Evolutionary conservation across 2,888 invertebrate genomes (phyloP), one percentile per base, ranked within the genome.

Genomic region (Hemaris fuciformis): DNA sequence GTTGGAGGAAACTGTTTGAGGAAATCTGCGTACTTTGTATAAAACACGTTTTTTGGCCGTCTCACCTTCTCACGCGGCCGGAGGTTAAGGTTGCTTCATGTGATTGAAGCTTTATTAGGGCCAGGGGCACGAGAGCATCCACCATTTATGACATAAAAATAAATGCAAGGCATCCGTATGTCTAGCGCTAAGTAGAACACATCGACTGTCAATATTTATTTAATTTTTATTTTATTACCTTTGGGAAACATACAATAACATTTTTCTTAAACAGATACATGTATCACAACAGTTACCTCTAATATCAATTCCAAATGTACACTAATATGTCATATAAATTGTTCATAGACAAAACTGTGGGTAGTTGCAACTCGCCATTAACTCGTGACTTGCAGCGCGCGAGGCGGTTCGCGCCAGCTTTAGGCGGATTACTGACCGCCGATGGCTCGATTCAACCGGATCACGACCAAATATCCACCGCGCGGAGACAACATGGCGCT

Each of bases 401-500:
- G 62, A 62, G 48, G 59, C 34, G 45, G 61, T 56, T 57, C 58
- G 53, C 66, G 62, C 66, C 65, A 65, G 66, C 67, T 53, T 46
- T 56, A 38, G 64, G 67, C 63, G 68, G 72, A 72, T 70, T 65
- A 69, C 66, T 66, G 68, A 64, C 61, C 66, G 65, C 68, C 22
- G 25, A 41, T 53, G 61, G 66, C 66, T 66, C 57, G 68, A 71
- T 66, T 68, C 64, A 62, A 67, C 66, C 64, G 66, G 67, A 62
- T 7, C 13, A 18, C 1, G 18, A 23, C 48, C 22, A 53, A 53
- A 53, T 25, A n/a, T n/a, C n/a, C n/a, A n/a, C n/a, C n/a, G n/a
- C n/a, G n/a, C n/a, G n/a, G n/a, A n/a, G n/a, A n/a, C n/a, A n/a
- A n/a, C n/a, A n/a, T n/a, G n/a, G n/a, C n/a, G n/a, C n/a, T n/a